Evolutionary conservation across 2,797 vertebrate species (phyloP).

Genomic region (Macroramphosus scolopax): DNA sequence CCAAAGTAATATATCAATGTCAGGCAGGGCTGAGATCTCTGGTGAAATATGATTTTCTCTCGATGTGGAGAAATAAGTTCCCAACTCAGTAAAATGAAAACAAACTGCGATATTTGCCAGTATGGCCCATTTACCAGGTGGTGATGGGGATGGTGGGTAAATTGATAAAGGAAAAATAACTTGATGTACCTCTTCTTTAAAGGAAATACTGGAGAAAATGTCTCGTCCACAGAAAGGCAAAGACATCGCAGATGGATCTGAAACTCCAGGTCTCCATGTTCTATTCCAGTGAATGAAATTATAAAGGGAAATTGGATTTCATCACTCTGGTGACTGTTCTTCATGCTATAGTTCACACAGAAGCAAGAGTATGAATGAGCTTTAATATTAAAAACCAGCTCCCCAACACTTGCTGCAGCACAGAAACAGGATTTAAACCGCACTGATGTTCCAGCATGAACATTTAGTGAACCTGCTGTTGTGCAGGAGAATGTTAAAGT

Average conservation of each 20-base stretch:
- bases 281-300: constrained; percentile 46
- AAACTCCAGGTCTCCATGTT: constrained; percentile 30
- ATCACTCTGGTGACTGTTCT: constrained; percentile 30
- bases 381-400: constrained; percentile 28
- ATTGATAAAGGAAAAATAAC: constrained; percentile 32
- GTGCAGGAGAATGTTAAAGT: constrained; percentile 5
- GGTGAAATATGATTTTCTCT: constrained; percentile 63
- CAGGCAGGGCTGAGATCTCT: constrained; percentile 52
- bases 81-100: constrained; percentile 53
- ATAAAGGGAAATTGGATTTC: constrained; percentile 51
- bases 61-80: constrained; percentile 59
- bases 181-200: constrained; percentile 24
- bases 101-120: constrained; percentile 53
- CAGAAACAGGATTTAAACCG: constrained; percentile 8
- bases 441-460: constrained; percentile 1
- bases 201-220: constrained; percentile 30
- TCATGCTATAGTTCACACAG: constrained; percentile 26
- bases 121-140: constrained; percentile 50
- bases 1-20: constrained; percentile 68
- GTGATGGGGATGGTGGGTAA: constrained; percentile 35
- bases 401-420: constrained; percentile 1
- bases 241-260: constrained; percentile 42
- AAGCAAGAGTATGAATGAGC: constrained; percentile 19
- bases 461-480: constrained; percentile 9
- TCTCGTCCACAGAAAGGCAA: constrained; percentile 19